phyloP scores from a whole-genome alignment of 2,888 invertebrate species.

The Hecatera dysodea region DNA sequence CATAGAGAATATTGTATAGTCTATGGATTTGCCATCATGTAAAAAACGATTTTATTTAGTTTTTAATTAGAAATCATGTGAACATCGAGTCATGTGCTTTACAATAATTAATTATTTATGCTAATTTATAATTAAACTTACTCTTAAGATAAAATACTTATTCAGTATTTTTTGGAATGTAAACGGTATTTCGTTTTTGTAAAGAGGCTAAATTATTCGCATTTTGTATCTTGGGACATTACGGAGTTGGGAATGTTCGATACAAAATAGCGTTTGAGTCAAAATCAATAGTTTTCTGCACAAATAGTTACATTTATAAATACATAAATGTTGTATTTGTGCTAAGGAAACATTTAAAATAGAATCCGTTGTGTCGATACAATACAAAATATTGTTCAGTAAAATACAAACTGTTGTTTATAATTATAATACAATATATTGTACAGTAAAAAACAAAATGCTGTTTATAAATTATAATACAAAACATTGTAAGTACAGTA shows the following conservation, averaged over 20 bases:
- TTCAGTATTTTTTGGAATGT: conserved; percentile 60
- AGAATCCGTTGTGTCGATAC: neutral
- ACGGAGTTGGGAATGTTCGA: conserved; percentile 7
- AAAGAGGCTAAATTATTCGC: conserved; percentile 28
- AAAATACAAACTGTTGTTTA: neutral
- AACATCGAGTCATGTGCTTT: conserved; percentile 31
- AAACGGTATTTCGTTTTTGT: conserved; percentile 20
- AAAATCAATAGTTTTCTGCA: conserved; percentile 12
- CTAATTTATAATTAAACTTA: conserved; percentile 55
- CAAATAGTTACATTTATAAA: conserved; percentile 47
- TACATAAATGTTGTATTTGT: conserved; percentile 51
- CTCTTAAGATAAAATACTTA: conserved; percentile 20
- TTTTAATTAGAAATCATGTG: conserved; percentile 31
- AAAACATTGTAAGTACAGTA: too few species aligned
- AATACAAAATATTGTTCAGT: neutral
- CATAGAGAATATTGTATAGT: conserved; percentile 4
- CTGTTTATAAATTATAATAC: too few species aligned
- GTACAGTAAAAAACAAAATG: neutral
- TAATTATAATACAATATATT: neutral
- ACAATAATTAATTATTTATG: conserved; percentile 48
- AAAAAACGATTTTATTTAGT: conserved; percentile 55
- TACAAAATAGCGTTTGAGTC: conserved; percentile 40
- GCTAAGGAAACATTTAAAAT: neutral
- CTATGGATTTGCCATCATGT: conserved; percentile 68
- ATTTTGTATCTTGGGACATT: conserved; percentile 47